These are phyloP conservation scores for Lithophane ornitopus DNA, from an alignment of 2,888 invertebrate genomes.

Conservation along the genomic window DNA sequence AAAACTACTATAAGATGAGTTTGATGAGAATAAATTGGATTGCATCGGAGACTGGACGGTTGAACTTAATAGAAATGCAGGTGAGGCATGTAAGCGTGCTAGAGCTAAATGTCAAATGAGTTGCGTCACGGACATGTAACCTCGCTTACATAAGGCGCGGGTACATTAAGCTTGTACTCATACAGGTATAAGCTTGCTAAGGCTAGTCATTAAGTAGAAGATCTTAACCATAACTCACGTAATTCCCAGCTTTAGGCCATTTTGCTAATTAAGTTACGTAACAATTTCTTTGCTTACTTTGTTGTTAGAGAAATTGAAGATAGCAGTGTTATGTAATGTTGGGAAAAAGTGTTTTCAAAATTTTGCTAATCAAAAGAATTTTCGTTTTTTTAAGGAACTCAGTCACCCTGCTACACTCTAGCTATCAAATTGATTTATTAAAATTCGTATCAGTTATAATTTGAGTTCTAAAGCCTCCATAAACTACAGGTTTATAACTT, in stretches of 20 bases:
- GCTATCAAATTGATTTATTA: not conserved
- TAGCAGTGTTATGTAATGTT: not conserved
- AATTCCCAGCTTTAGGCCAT: conserved; percentile 41
- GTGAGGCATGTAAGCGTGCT: conserved; percentile 61
- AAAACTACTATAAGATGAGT: conserved; percentile 73
- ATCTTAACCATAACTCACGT: conserved; percentile 47
- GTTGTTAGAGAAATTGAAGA: conserved; percentile 20
- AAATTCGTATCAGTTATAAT: not conserved
- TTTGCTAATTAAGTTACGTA: conserved; percentile 52
- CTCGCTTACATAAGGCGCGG: conserved; percentile 54
- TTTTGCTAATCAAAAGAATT: not conserved
- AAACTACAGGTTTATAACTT: not conserved
- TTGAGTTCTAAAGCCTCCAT: not conserved
- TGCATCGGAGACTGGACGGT: conserved; percentile 65
- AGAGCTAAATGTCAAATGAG: conserved; percentile 63
- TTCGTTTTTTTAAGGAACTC: not conserved
- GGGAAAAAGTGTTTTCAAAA: no score
- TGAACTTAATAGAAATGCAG: conserved; percentile 63
- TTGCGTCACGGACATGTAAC: conserved; percentile 54
- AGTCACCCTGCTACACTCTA: not conserved
- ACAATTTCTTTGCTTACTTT: conserved; percentile 29
- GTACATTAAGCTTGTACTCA: conserved; percentile 29
- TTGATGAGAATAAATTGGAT: conserved; percentile 81
- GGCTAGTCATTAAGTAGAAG: conserved; percentile 41
- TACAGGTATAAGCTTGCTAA: conserved; percentile 44